These are phyloP conservation scores for Phrixothrix hirtus DNA, from an alignment of 2,888 invertebrate species.

Conservation along the genomic window DNA sequence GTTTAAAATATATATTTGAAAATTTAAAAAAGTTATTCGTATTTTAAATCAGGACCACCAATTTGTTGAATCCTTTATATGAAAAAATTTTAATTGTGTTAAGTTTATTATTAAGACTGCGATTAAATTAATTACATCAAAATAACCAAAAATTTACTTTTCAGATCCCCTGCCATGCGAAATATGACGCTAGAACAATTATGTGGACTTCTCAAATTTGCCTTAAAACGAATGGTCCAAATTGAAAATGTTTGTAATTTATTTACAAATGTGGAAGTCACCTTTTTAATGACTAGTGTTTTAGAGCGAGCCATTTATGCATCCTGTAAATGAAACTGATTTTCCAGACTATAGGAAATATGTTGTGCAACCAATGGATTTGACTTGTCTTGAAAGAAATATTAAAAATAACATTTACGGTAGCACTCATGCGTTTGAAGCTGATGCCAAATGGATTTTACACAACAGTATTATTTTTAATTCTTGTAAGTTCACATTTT, in stretches of 20 bases:
- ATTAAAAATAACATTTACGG: slow-evolving; percentile 77
- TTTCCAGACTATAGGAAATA: slow-evolving; percentile 81
- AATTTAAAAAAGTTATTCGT: too few relatives aligned
- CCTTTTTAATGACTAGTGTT: too few relatives aligned
- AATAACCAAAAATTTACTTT: too few relatives aligned
- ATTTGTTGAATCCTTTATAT: too few relatives aligned
- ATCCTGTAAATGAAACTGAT: slow-evolving; percentile 70
- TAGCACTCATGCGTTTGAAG: slow-evolving; percentile 85
- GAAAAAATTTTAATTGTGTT: too few relatives aligned
- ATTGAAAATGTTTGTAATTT: slow-evolving; percentile 73
- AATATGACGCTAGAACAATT: slow-evolving; percentile 74
- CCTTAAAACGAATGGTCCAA: slow-evolving; percentile 78
- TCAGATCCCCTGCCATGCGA: slow-evolving; percentile 70
- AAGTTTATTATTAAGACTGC: too few relatives aligned
- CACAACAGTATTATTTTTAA: slow-evolving; percentile 93
- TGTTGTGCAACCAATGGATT: slow-evolving; percentile 86
- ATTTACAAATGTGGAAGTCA: too few relatives aligned
- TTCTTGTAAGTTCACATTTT: slow-evolving; percentile 67
- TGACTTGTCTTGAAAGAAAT: slow-evolving; percentile 74
- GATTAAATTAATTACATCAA: too few relatives aligned
- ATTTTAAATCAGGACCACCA: too few relatives aligned
- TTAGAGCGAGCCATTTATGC: slow-evolving; percentile 78
- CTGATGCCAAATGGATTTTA: slow-evolving; percentile 91
- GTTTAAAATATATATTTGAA: too few relatives aligned
- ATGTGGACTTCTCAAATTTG: slow-evolving; percentile 76